phyloP scores from a whole-genome alignment of 2,888 invertebrate species.

The Archips xylosteana region DNA sequence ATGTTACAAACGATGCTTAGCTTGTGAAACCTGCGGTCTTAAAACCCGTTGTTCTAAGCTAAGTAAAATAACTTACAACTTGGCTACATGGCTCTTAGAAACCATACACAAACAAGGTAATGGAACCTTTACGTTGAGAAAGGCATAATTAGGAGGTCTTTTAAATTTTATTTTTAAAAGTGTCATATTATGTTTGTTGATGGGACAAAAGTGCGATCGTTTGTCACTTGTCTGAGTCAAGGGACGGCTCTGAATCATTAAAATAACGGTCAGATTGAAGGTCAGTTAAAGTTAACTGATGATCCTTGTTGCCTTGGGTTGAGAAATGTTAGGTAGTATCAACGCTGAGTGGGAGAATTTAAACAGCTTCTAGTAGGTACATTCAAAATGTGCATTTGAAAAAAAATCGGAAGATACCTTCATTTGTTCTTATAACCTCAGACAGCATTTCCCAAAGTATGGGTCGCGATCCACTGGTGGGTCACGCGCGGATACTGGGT shows the following conservation, averaged over 20 bases:
- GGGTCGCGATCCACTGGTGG: no score
- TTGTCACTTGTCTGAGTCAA: slow-evolving; percentile 26
- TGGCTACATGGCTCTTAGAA: not conserved
- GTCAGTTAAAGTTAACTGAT: slow-evolving; percentile 22
- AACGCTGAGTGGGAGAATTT: not conserved
- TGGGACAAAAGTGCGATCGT: slow-evolving; percentile 24
- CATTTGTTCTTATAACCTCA: no score
- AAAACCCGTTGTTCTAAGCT: not conserved
- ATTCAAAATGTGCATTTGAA: no score
- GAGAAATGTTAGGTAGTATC: slow-evolving; percentile 9
- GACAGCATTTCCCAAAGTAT: no score
- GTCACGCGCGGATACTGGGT: no score
- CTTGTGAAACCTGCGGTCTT: not conserved
- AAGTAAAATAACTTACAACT: slow-evolving; percentile 6
- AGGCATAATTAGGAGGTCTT: slow-evolving; percentile 15
- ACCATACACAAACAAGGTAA: not conserved
- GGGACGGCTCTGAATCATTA: slow-evolving; percentile 10
- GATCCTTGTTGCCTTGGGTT: slow-evolving; percentile 27
- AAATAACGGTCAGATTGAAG: slow-evolving; percentile 21
- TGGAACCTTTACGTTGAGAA: slow-evolving; percentile 3
- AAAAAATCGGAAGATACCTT: no score
- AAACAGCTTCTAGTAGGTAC: not conserved
- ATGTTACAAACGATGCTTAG: slow-evolving; percentile 8
- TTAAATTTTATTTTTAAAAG: not conserved
- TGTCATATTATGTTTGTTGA: slow-evolving; percentile 8